Conservation (phyloP, 2,113 vertebrate genomes). For the Rhinolophus ferrumequinum region DNA sequence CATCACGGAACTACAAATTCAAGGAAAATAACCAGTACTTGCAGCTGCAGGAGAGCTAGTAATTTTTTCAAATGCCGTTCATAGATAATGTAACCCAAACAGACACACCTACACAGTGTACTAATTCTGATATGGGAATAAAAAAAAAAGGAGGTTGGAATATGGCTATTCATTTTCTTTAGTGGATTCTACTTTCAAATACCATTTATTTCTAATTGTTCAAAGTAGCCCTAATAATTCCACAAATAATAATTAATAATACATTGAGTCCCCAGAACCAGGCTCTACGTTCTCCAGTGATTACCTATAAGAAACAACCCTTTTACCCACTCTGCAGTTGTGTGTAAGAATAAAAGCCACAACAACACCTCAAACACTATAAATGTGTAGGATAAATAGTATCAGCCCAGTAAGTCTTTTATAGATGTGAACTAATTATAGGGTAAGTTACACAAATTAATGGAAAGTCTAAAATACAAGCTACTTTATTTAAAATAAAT, state of each 20-base stretch:
- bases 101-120: not conserved
- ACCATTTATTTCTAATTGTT: not conserved
- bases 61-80: not conserved
- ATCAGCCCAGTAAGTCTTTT: not conserved
- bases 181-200: not conserved
- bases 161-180: not conserved
- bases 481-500: constrained; percentile 46
- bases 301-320: not conserved
- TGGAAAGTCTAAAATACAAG: not conserved
- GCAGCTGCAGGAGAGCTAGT: constrained; percentile 1
- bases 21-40: constrained; percentile 48
- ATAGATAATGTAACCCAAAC: not conserved
- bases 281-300: not conserved
- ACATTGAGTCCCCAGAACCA: not conserved
- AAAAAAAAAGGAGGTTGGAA: not conserved
- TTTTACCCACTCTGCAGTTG: not conserved
- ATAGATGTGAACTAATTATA: not conserved
- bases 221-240: not conserved
- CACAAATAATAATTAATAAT: constrained; percentile 14
- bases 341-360: not conserved
- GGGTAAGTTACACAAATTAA: not conserved
- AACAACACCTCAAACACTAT: not conserved
- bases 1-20: constrained; percentile 40
- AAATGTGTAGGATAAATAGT: not conserved
- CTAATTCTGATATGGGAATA: not conserved